Percentiles rank a stretch among this genome's conserved stretches.
These are phyloP conservation scores for Hyperoplus lanceolatus DNA, from an alignment of 2,797 vertebrate genomes.

Conservation along the genomic window DNA sequence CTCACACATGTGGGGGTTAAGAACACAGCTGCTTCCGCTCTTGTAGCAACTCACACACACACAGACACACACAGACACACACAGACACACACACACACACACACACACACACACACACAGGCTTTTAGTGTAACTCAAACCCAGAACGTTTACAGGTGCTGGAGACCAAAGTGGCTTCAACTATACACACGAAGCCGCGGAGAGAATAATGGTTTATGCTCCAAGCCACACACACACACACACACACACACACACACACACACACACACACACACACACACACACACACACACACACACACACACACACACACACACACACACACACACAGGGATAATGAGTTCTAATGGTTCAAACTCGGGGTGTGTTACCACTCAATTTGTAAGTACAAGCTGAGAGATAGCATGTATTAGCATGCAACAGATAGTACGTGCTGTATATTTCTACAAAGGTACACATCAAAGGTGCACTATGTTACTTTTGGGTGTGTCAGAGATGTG, in stretches of 20 bases:
- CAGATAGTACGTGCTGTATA: neutral
- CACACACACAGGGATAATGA: neutral
- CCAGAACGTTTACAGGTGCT: constrained; percentile 10
- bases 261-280: too few species aligned
- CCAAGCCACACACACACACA: too few species aligned
- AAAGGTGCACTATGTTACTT: neutral
- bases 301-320: too few species aligned
- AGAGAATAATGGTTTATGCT: neutral
- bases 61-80: too few species aligned
- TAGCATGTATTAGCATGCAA: neutral
- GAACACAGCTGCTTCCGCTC: constrained; percentile 30
- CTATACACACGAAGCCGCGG: constrained; percentile 12
- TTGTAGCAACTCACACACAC: neutral
- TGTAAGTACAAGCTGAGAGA: too few species aligned
- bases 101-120: too few species aligned
- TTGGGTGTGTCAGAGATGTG: too few species aligned
- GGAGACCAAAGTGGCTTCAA: neutral
- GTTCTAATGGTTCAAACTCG: constrained; percentile 23
- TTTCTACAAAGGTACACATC: neutral
- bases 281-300: too few species aligned
- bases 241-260: too few species aligned
- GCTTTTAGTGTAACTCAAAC: constrained; percentile 32
- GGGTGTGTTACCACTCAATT: neutral
- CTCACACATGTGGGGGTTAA: neutral
- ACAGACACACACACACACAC: too few species aligned